These are phyloP conservation scores for Nasonovia ribisnigri DNA, from an alignment of 2,888 invertebrate genomes.

Conservation along the genomic window DNA sequence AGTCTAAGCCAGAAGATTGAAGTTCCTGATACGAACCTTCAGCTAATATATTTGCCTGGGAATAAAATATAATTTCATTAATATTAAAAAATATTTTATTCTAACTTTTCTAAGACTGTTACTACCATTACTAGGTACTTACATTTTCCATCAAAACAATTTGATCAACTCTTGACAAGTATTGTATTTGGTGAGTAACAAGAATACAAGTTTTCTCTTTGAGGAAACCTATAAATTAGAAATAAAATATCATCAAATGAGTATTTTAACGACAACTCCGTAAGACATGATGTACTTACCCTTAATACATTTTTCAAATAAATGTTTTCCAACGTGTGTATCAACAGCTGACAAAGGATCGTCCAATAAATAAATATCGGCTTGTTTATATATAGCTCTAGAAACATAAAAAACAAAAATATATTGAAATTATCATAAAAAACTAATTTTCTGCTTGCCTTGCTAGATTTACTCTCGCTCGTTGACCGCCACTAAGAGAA, in stretches of 20 bases:
- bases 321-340: background rate
- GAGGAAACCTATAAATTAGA: background rate
- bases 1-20: background rate
- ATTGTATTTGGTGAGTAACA: background rate
- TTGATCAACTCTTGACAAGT: background rate
- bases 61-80: background rate
- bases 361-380: conserved; percentile 21
- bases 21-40: background rate
- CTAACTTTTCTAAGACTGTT: background rate
- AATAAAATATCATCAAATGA: background rate
- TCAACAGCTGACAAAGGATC: conserved; percentile 24
- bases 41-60: background rate
- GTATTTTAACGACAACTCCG: background rate
- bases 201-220: background rate
- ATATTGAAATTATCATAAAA: background rate
- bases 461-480: conserved; percentile 78
- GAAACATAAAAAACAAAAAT: background rate
- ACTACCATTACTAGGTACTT: background rate
- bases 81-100: background rate
- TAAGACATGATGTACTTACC: background rate
- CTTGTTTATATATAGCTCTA: conserved; percentile 36
- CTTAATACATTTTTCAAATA: conserved; percentile 23
- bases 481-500: conserved; percentile 89
- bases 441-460: conserved; percentile 69
- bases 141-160: conserved; percentile 6